A percentile compares a stretch with the other conserved stretches of the same genome.
Evolutionary conservation across 2,113 vertebrate species (phyloP).

Genomic region (Phyllopteryx taeniolatus): DNA sequence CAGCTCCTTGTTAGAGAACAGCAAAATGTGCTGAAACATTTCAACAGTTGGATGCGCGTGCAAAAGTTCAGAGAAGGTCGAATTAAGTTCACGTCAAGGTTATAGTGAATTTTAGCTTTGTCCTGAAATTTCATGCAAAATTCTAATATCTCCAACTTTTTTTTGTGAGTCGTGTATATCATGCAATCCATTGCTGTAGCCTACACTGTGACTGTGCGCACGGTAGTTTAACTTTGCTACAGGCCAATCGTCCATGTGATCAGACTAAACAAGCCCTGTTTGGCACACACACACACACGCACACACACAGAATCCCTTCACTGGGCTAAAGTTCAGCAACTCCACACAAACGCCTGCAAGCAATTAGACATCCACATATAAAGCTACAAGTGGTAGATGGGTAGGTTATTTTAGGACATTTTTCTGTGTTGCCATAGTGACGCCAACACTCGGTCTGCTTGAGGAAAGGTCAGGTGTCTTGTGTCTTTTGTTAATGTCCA

Average conservation of each 20-base stretch:
- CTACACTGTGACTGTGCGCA: slow-evolving; percentile 33
- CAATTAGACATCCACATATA: slow-evolving; percentile 69
- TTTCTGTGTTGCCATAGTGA: slow-evolving; percentile 71
- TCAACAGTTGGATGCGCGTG: background rate
- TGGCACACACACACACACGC: slow-evolving; percentile 24
- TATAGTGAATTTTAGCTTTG: background rate
- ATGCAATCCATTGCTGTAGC: no score
- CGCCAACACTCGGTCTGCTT: slow-evolving; percentile 56
- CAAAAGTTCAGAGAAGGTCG: background rate
- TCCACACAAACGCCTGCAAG: slow-evolving; percentile 69
- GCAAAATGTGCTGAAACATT: no score
- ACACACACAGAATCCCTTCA: slow-evolving; percentile 52
- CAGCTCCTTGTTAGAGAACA: no score
- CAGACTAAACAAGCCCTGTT: slow-evolving; percentile 72
- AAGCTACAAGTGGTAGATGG: slow-evolving; percentile 48
- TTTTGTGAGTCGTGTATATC: no score
- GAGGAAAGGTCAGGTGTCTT: slow-evolving; percentile 71
- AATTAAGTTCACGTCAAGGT: background rate
- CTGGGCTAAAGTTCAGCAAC: slow-evolving; percentile 80
- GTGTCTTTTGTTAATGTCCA: slow-evolving; percentile 49
- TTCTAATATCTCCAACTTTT: background rate
- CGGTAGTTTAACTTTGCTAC: slow-evolving; percentile 53
- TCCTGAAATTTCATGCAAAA: background rate
- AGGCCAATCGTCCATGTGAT: slow-evolving; percentile 66
- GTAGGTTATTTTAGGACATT: slow-evolving; percentile 78